Percentiles rank a stretch among this genome's conserved stretches.
Conservation (phyloP, 2,888 invertebrate species). For the Graphium colonna region DNA sequence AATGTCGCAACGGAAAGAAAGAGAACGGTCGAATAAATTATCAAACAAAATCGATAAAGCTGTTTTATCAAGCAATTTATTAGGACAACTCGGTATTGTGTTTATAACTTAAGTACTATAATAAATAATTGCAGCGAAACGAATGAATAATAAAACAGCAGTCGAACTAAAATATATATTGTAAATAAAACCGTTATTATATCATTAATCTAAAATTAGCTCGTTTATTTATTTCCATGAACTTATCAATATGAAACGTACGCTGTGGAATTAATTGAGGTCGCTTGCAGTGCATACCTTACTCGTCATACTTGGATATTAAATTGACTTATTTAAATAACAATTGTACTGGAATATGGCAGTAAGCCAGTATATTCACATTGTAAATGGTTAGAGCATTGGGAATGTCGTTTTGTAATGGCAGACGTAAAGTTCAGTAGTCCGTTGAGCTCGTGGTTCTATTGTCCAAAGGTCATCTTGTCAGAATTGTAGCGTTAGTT, state of each 20-base stretch:
- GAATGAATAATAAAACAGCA: too few relatives aligned
- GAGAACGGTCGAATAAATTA: too few relatives aligned
- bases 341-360: constrained; percentile 33
- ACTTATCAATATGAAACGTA: constrained; percentile 22
- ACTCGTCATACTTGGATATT: constrained; percentile 24
- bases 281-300: constrained; percentile 19
- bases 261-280: constrained; percentile 20
- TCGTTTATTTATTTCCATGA: constrained; percentile 22
- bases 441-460: constrained; percentile 60
- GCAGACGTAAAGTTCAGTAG: constrained; percentile 66
- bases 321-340: constrained; percentile 29
- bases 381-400: constrained; percentile 38
- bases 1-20: too few relatives aligned
- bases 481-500: constrained; percentile 1
- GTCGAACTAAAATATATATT: too few relatives aligned
- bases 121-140: too few relatives aligned
- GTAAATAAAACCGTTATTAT: constrained; percentile 16
- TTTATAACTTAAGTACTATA: too few relatives aligned
- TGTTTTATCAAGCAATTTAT: too few relatives aligned
- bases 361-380: constrained; percentile 37
- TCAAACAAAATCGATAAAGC: too few relatives aligned
- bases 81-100: too few relatives aligned
- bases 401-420: constrained; percentile 54
- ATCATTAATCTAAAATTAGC: constrained; percentile 20
- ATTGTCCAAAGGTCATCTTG: constrained; percentile 59